Conservation (phyloP, 1,140 invertebrate species). For the Drosophila yakuba region DNA sequence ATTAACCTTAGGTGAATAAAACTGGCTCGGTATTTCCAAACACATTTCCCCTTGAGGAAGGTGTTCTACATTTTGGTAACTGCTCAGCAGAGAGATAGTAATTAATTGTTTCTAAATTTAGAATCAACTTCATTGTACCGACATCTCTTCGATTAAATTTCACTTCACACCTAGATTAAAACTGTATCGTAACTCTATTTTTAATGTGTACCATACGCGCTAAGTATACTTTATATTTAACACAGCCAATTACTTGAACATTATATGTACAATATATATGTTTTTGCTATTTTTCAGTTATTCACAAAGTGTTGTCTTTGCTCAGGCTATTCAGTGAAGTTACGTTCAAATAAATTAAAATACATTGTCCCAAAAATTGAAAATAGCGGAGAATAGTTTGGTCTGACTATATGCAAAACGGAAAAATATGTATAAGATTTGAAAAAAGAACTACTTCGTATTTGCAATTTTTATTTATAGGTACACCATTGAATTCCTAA, state of each 20-base stretch:
- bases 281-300: too few relatives aligned
- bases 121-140: background rate
- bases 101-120: conserved; percentile 24
- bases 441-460: background rate
- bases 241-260: background rate
- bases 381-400: too few relatives aligned
- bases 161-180: background rate
- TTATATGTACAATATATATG: background rate
- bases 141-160: background rate
- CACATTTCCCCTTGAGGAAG: background rate
- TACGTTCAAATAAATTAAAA: too few relatives aligned
- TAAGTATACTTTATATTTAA: too few relatives aligned
- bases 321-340: too few relatives aligned
- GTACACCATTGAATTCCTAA: background rate
- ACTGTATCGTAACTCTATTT: too few relatives aligned
- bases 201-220: too few relatives aligned
- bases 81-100: background rate
- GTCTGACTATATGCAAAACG: too few relatives aligned
- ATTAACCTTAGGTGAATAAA: too few relatives aligned
- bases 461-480: conserved; percentile 15
- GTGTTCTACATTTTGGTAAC: background rate
- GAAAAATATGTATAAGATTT: too few relatives aligned
- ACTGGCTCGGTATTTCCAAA: background rate
- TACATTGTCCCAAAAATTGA: background rate
- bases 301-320: too few relatives aligned